These are phyloP conservation scores for Lutraria lutraria DNA, from an alignment of 2,888 invertebrate species.

Conservation along the genomic window DNA sequence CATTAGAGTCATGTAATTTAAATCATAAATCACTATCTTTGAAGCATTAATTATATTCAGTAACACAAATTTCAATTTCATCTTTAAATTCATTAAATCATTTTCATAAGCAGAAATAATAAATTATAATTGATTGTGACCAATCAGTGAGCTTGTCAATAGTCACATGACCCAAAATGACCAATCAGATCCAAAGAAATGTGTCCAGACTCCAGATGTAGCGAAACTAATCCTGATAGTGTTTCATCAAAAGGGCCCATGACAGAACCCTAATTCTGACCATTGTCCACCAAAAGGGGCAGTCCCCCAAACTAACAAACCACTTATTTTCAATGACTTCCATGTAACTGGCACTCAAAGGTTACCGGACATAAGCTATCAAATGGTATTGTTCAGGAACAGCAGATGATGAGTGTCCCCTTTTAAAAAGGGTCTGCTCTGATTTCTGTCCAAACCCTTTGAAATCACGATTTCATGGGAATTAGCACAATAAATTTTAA, in stretches of 20 bases:
- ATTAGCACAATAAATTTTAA: constrained; percentile 69
- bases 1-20: constrained; percentile 44
- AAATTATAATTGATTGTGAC: constrained; percentile 18
- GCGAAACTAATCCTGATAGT: constrained; percentile 37
- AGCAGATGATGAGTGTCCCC: constrained; percentile 52
- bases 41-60: constrained; percentile 34
- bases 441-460: constrained; percentile 57
- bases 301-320: constrained; percentile 49
- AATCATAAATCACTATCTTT: constrained; percentile 32
- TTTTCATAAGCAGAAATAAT: constrained; percentile 30
- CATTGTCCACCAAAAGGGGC: constrained; percentile 63
- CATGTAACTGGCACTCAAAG: constrained; percentile 64
- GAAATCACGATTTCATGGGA: constrained; percentile 53
- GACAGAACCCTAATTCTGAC: constrained; percentile 58
- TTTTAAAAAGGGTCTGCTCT: constrained; percentile 52
- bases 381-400: constrained; percentile 50
- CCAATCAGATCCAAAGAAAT: constrained; percentile 12
- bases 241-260: constrained; percentile 45
- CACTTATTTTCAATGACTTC: constrained; percentile 68
- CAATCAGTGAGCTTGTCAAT: constrained; percentile 33
- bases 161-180: constrained; percentile 33
- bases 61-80: constrained; percentile 37
- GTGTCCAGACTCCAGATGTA: constrained; percentile 53
- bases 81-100: constrained; percentile 22
- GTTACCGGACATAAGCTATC: constrained; percentile 68